phyloP scores from a whole-genome alignment of 2,113 vertebrate genomes.

The Sardina pilchardus region DNA sequence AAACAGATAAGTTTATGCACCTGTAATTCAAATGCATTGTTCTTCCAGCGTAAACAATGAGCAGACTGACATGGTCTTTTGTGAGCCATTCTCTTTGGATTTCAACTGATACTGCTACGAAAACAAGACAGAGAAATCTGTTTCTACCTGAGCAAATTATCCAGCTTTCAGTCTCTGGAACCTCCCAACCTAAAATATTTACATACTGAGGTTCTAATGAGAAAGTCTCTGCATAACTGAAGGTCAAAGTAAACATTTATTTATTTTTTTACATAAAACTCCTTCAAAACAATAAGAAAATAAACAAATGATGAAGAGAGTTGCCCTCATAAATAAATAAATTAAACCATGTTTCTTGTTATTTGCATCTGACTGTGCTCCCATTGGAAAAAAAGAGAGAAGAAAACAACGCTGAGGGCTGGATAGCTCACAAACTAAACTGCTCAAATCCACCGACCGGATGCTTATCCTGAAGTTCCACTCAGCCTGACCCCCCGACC shows the following conservation, averaged over 20 bases:
- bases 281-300: not conserved
- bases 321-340: not conserved
- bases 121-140: not conserved
- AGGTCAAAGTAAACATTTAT: constrained; percentile 1
- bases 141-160: not conserved
- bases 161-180: not conserved
- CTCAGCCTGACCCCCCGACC: constrained; percentile 73
- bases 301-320: not conserved
- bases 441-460: constrained; percentile 47
- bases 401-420: constrained; percentile 36
- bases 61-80: constrained; percentile 15
- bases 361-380: constrained; percentile 32
- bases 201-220: not conserved
- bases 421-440: constrained; percentile 51
- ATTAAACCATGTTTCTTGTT: constrained; percentile 11
- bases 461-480: constrained; percentile 60
- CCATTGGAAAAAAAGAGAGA: not conserved
- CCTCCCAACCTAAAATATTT: constrained; percentile 1
- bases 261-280: not conserved
- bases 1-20: constrained; percentile 58
- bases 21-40: constrained; percentile 65
- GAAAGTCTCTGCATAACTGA: not conserved
- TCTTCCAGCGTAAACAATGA: constrained; percentile 51
- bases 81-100: not conserved
- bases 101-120: not conserved